Conservation (phyloP, 2,888 invertebrate genomes). For the Epinotia demarniana region DNA sequence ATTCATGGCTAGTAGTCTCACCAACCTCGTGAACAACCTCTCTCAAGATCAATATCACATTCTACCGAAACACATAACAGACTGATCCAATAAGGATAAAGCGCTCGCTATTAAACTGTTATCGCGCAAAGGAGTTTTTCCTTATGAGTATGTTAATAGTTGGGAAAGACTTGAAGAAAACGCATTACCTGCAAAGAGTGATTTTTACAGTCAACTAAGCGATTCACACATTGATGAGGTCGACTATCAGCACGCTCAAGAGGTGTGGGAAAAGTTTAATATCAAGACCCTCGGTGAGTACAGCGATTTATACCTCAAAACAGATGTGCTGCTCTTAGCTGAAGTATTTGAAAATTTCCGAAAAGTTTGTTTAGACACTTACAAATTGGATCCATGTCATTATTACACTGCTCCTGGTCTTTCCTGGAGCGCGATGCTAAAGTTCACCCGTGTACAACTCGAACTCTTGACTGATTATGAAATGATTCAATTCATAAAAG, state of each 20-base stretch:
- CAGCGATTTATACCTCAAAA: no score
- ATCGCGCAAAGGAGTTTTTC: constrained; percentile 39
- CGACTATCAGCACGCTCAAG: no score
- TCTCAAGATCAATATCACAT: constrained; percentile 15
- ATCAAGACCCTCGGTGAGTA: no score
- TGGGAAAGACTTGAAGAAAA: constrained; percentile 31
- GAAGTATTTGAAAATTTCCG: constrained; percentile 10
- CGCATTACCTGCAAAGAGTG: constrained; percentile 1
- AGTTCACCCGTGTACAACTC: neutral
- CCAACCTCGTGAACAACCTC: constrained; percentile 15
- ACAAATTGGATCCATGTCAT: constrained; percentile 7
- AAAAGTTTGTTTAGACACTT: neutral
- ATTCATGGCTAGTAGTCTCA: constrained; percentile 11
- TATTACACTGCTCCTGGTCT: neutral
- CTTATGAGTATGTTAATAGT: constrained; percentile 37
- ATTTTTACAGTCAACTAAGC: constrained; percentile 21
- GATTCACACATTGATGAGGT: no score
- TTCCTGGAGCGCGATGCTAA: neutral
- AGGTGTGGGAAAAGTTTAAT: no score
- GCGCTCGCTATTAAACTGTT: constrained; percentile 10
- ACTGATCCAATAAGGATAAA: neutral
- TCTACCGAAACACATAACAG: neutral
- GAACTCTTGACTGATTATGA: neutral
- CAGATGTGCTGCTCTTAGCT: neutral
- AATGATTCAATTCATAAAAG: neutral